These are phyloP conservation scores for Meleagris gallopavo DNA, from an alignment of 2,113 vertebrate species.

Conservation along the genomic window DNA sequence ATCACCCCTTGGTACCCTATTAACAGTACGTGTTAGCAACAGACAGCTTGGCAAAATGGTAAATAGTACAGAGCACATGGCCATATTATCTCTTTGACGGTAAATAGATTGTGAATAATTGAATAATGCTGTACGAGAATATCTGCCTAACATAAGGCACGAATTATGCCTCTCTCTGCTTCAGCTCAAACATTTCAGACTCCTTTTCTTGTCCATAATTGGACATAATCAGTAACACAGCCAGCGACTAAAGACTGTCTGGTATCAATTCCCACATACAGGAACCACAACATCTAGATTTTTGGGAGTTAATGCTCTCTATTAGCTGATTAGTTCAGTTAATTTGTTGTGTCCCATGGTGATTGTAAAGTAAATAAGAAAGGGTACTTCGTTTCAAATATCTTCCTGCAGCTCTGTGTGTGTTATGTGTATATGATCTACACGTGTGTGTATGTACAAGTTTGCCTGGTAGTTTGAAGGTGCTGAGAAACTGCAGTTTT, in stretches of 20 bases:
- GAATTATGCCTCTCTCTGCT: background rate
- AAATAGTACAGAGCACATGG: slow-evolving; percentile 4
- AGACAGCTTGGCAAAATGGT: background rate
- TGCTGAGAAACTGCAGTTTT: slow-evolving; percentile 21
- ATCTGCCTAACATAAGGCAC: slow-evolving; percentile 47
- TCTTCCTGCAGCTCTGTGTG: slow-evolving; percentile 28
- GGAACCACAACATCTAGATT: slow-evolving; percentile 1
- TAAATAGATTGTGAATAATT: slow-evolving; percentile 61
- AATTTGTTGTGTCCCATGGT: slow-evolving; percentile 58
- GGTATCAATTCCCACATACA: slow-evolving; percentile 40
- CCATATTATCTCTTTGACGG: background rate
- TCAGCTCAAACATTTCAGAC: slow-evolving; percentile 5
- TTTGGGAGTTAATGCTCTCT: slow-evolving; percentile 54
- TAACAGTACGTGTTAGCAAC: background rate
- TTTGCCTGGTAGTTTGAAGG: background rate
- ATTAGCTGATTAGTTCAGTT: slow-evolving; percentile 67
- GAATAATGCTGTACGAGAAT: slow-evolving; percentile 40
- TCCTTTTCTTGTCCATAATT: slow-evolving; percentile 64
- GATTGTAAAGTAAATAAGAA: slow-evolving; percentile 58
- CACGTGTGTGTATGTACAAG: background rate
- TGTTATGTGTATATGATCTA: background rate
- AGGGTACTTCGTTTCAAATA: slow-evolving; percentile 18
- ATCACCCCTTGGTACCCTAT: slow-evolving; percentile 10
- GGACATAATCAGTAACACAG: slow-evolving; percentile 64
- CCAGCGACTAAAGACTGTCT: slow-evolving; percentile 26